Conservation (phyloP, 2,113 vertebrate species). For the Hucho hucho region DNA sequence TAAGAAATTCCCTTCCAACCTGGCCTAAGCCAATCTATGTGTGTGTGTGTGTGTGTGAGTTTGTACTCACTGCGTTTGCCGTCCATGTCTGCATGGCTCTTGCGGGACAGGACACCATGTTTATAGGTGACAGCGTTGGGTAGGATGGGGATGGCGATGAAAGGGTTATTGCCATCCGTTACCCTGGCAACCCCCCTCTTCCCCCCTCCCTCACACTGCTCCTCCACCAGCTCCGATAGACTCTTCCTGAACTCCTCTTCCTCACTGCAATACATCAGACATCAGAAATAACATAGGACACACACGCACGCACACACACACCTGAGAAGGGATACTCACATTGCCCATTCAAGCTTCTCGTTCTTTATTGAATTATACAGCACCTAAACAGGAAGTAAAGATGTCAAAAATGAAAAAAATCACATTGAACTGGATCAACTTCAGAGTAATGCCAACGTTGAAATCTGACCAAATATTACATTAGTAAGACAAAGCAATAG, state of each 20-base stretch:
- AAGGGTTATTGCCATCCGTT: slow-evolving; percentile 92
- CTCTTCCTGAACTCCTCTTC: slow-evolving; percentile 96
- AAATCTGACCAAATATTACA: background rate
- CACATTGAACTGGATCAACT: background rate
- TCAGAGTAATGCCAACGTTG: background rate
- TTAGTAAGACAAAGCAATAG: background rate
- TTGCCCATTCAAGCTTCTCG: slow-evolving; percentile 97
- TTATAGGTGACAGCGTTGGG: slow-evolving; percentile 92
- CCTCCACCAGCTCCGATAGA: slow-evolving; percentile 94
- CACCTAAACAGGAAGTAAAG: slow-evolving; percentile 71
- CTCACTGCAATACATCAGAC: slow-evolving; percentile 75
- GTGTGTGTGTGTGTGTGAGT: background rate
- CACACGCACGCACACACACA: background rate
- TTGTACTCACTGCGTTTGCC: slow-evolving; percentile 89
- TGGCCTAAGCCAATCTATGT: background rate
- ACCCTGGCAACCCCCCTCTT: slow-evolving; percentile 92
- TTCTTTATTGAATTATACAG: slow-evolving; percentile 98
- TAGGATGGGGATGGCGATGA: slow-evolving; percentile 90
- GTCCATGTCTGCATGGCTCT: slow-evolving; percentile 96
- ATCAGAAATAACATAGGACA: background rate
- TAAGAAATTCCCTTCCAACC: background rate
- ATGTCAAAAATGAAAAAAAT: background rate
- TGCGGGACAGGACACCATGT: slow-evolving; percentile 90
- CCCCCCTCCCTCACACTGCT: slow-evolving; percentile 86
- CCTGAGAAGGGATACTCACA: slow-evolving; percentile 81